Evolutionary conservation across 2,797 vertebrate species (phyloP).

Genomic region (Cirrhinus molitorella): DNA sequence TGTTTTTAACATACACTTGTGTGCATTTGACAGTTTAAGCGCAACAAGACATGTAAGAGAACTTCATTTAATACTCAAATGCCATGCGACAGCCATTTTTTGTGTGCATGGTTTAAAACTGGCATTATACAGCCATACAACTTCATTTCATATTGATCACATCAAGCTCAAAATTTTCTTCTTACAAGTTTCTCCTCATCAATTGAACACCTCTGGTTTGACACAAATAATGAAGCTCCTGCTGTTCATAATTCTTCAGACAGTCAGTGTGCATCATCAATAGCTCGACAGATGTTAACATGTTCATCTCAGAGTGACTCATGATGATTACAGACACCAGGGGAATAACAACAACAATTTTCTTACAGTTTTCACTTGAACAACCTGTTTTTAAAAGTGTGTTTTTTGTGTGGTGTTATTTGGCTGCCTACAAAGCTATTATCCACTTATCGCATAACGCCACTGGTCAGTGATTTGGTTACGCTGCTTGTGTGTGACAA

Average conservation of each 20-base stretch:
- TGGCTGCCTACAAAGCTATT: constrained; percentile 8
- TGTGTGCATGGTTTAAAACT: too few species aligned
- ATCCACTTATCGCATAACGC: not conserved
- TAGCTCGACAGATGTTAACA: constrained; percentile 20
- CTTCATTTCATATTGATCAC: not conserved
- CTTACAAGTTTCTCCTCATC: not conserved
- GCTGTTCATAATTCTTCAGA: constrained; percentile 7
- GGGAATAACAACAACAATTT: constrained; percentile 2
- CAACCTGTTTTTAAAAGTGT: constrained; percentile 4
- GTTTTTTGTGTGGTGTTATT: constrained; percentile 1
- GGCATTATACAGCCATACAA: not conserved
- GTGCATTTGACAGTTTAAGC: too few species aligned
- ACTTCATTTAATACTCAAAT: too few species aligned
- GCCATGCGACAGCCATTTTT: too few species aligned
- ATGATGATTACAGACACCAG: not conserved
- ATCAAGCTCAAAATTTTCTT: not conserved
- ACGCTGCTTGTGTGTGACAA: too few species aligned
- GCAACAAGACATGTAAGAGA: too few species aligned
- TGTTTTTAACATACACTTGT: too few species aligned
- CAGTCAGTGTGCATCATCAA: not conserved
- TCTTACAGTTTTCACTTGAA: not conserved
- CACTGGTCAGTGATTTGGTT: not conserved
- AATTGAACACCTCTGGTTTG: not conserved
- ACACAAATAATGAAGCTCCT: not conserved
- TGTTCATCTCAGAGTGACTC: constrained; percentile 3